A percentile compares a stretch with the other conserved stretches of the same genome.
Evolutionary conservation across 2,113 vertebrate species (phyloP).

Genomic region (Oreamnos americanus): DNA sequence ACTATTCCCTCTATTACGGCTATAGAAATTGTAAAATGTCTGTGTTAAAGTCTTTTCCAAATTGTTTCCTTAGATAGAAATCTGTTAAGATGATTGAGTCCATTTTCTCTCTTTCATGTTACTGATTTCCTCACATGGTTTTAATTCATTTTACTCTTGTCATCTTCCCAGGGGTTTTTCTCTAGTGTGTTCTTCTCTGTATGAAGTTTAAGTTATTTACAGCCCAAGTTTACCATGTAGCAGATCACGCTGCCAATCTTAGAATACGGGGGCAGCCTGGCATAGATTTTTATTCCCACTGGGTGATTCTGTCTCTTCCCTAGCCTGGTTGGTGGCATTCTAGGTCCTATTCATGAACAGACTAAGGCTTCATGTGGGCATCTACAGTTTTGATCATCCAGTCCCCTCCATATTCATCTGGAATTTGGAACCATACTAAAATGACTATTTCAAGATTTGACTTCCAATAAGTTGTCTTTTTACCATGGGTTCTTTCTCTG

Average conservation of each 20-base stretch:
- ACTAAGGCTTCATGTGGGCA: not conserved
- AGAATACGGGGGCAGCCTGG: not conserved
- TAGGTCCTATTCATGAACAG: not conserved
- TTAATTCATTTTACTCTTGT: not conserved
- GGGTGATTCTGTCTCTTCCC: not conserved
- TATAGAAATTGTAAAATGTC: not conserved
- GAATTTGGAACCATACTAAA: not conserved
- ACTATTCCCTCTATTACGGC: not conserved
- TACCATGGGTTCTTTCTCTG: not conserved
- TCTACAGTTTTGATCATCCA: not conserved
- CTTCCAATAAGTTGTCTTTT: not conserved
- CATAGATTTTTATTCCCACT: not conserved
- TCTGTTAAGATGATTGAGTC: not conserved
- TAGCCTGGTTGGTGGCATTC: not conserved
- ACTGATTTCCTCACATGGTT: not conserved
- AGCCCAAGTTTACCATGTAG: not conserved
- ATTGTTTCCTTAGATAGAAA: not conserved
- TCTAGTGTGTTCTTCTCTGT: not conserved
- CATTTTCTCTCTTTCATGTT: not conserved
- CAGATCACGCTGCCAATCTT: too few species aligned
- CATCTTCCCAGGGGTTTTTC: not conserved
- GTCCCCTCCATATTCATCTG: not conserved
- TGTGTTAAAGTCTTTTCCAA: not conserved
- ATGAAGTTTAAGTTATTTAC: not conserved
- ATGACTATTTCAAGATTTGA: not conserved